Evolutionary conservation across 1,140 invertebrate genomes (phyloP), one percentile per base, ranked within the genome.

Genomic region (Drosophila lacertosa): DNA sequence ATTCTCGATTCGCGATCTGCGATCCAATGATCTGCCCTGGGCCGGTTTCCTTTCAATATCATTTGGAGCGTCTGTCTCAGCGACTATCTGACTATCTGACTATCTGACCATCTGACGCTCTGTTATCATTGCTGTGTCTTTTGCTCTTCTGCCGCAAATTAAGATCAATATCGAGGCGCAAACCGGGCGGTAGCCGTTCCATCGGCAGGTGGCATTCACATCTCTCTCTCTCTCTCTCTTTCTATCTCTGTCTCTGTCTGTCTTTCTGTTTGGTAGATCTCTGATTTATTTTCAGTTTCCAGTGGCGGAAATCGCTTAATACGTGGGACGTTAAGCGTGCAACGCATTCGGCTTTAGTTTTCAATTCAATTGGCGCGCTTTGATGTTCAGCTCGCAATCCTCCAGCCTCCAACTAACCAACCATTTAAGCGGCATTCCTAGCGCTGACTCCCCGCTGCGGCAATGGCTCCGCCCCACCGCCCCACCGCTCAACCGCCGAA

Each of bases 241-340:
- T 51, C 11, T 37, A 3, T 18, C 13, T 9, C 39, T 0, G 15
- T 42, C 26, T 42, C n/a, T 42, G n/a, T 15, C 44, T 2, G 16
- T 20, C 7, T 20, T 18, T 13, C 24, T 54, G 26, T 44, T 18
- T 11, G n/a, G 26, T 24, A 18, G 5, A 58, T 48, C 62, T 74
- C 62, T 86, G 81, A 86, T 86, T 86, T 86, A 86, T 86, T 74
- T 74, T 59, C 57, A 55, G 53, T 66, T 77, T 70, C 10, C 57
- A 54, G 51, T 64, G 59, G 71, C 74, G 74, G 74, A 77, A 77
- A 77, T 59, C 78, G 65, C 51, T 76, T 66, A 68, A 59, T 69
- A 79, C 80, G 76, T 84, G 80, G 75, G 80, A 66, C 39, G 63
- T 35, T 40, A 44, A 64, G 20, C 37, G 18, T 64, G 40, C 33